phyloP scores from a whole-genome alignment of 1,140 invertebrate genomes.

The Drosophila ironensis region DNA sequence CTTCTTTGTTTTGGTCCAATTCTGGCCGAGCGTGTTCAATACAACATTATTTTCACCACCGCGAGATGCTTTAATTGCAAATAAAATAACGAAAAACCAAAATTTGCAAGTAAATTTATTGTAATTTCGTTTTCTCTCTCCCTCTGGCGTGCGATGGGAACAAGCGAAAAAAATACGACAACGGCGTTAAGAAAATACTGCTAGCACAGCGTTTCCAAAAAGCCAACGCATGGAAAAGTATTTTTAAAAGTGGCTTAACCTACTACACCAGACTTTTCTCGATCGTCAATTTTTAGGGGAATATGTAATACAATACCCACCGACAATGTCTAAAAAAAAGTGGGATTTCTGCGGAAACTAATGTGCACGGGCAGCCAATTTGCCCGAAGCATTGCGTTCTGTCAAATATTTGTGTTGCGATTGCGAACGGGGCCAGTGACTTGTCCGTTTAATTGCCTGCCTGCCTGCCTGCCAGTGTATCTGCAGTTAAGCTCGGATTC shows the following conservation, averaged over 20 bases:
- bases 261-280: neutral
- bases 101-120: conserved; percentile 3
- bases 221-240: conserved; percentile 21
- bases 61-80: conserved; percentile 4
- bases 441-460: conserved; percentile 34
- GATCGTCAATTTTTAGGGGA: no score
- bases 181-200: conserved; percentile 67
- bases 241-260: neutral
- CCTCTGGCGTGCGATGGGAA: conserved; percentile 36
- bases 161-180: conserved; percentile 43
- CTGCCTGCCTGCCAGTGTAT: conserved; percentile 30
- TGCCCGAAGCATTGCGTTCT: neutral
- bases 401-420: conserved; percentile 25
- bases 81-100: neutral
- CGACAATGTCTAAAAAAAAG: no score
- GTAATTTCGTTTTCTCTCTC: conserved; percentile 23
- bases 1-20: conserved; percentile 15
- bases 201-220: conserved; percentile 42
- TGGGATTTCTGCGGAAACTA: no score
- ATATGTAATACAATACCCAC: neutral
- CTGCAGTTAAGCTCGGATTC: conserved; percentile 21
- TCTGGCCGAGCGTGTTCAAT: conserved; percentile 45
- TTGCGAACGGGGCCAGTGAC: conserved; percentile 10
- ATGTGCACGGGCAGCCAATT: no score
- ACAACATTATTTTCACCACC: conserved; percentile 48